Evolutionary conservation across 1,140 invertebrate species (phyloP).

Genomic region (Aphis gossypii): DNA sequence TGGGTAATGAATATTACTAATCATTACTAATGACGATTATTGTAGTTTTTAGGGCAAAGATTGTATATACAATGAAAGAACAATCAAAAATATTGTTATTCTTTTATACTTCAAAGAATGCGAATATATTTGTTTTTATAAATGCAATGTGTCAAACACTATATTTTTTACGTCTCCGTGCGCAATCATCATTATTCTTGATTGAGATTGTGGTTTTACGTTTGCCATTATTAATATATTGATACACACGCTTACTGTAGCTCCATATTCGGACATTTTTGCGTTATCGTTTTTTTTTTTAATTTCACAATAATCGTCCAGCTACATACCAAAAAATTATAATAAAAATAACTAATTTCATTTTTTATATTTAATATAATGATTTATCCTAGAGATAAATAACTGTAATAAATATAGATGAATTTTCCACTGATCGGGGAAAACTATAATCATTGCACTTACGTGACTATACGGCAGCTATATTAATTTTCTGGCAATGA

Average conservation of each 20-base stretch:
- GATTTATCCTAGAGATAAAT: not conserved
- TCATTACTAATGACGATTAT: too few species aligned
- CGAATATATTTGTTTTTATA: not conserved
- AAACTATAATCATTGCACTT: not conserved
- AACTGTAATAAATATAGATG: not conserved
- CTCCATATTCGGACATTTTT: too few species aligned
- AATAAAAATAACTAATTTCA: not conserved
- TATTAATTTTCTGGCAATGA: not conserved
- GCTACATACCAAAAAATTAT: not conserved
- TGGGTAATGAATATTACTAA: too few species aligned
- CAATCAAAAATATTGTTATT: not conserved
- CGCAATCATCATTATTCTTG: not conserved
- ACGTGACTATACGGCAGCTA: not conserved
- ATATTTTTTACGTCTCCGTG: not conserved
- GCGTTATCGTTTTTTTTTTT: not conserved
- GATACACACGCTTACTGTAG: too few species aligned
- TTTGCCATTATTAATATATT: not conserved
- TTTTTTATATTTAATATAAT: not conserved
- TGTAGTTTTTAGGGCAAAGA: too few species aligned
- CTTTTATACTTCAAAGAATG: not conserved
- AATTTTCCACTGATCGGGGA: not conserved
- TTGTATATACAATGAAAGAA: too few species aligned
- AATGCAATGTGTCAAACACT: not conserved
- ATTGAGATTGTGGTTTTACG: not conserved
- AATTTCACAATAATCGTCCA: not conserved